Conservation (phyloP, 2,113 vertebrate genomes). For the Microtus oregoni region DNA sequence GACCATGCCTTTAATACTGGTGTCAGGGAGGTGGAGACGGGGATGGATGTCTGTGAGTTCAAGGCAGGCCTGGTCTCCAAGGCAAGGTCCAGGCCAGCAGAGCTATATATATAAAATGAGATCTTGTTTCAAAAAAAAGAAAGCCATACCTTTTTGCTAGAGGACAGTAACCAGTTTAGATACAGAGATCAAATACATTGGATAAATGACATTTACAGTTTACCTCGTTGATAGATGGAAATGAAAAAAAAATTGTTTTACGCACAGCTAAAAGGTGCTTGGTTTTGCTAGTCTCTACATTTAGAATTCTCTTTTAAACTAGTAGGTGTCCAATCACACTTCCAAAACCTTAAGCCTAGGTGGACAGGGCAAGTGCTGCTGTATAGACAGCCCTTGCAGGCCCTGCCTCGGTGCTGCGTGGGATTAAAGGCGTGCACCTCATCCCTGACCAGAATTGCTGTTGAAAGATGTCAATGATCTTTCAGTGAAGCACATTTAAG, state of each 20-base stretch:
- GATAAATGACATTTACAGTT: neutral
- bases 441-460: neutral
- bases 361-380: neutral
- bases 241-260: conserved; percentile 16
- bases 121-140: neutral
- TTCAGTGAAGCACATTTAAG: conserved; percentile 36
- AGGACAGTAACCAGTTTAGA: conserved; percentile 14
- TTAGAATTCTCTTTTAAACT: neutral
- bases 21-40: neutral
- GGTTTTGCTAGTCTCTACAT: neutral
- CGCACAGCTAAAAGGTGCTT: neutral
- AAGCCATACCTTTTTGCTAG: neutral
- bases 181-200: neutral
- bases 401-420: neutral
- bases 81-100: neutral
- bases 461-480: conserved; percentile 35
- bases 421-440: neutral
- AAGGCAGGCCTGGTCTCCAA: neutral
- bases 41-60: neutral
- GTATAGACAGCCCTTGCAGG: neutral
- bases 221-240: conserved; percentile 1
- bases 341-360: conserved; percentile 33
- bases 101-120: neutral
- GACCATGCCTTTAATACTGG: neutral
- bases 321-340: conserved; percentile 40